Evolutionary conservation across 2,888 invertebrate species (phyloP).

Genomic region (Sphaerophoria rueppellii): DNA sequence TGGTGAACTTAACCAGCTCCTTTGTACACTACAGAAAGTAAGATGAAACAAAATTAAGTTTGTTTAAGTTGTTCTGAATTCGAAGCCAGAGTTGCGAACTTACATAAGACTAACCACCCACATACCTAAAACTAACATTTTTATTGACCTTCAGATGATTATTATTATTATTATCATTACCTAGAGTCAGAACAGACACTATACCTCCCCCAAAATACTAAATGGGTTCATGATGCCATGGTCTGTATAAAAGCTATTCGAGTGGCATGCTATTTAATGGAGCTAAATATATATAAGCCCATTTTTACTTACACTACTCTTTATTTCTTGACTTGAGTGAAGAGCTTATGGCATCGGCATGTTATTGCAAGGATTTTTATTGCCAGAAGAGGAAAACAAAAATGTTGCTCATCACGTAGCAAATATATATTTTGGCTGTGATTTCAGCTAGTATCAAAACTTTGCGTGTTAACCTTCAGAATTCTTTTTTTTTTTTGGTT

Average conservation of each 20-base stretch:
- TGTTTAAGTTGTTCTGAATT: no score
- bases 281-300: neutral
- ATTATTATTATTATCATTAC: neutral
- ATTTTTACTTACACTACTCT: neutral
- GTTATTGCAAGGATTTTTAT: constrained; percentile 10
- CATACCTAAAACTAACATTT: neutral
- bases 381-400: neutral
- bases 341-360: neutral
- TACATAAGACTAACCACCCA: neutral
- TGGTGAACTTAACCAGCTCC: no score
- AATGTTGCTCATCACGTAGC: neutral
- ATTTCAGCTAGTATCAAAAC: neutral
- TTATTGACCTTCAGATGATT: neutral
- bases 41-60: no score
- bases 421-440: neutral
- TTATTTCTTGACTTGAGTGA: neutral
- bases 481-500: neutral
- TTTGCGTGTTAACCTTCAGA: constrained; percentile 33
- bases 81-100: neutral
- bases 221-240: neutral
- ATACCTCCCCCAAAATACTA: neutral
- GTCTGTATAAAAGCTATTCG: neutral
- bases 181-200: neutral
- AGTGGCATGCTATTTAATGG: neutral
- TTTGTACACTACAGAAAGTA: no score